Evolutionary conservation across 2,797 vertebrate species (phyloP).

Genomic region (Pithecia hirsuta): DNA sequence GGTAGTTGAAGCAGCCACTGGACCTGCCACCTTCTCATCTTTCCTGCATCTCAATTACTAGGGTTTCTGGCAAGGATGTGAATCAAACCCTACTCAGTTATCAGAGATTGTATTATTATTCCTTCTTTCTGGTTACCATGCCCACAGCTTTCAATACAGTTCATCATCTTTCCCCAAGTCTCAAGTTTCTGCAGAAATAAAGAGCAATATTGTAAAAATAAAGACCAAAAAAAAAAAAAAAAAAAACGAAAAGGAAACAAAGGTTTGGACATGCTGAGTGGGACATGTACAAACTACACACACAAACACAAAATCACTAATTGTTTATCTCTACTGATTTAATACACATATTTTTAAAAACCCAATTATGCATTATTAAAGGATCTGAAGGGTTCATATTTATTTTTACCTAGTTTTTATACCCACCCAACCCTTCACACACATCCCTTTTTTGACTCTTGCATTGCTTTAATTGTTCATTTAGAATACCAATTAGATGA

Average conservation of each 20-base stretch:
- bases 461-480: conserved; percentile 42
- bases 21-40: not conserved
- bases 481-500: conserved; percentile 62
- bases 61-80: not conserved
- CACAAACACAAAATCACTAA: not conserved
- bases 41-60: not conserved
- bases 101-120: not conserved
- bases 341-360: not conserved
- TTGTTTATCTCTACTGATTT: not conserved
- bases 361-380: not conserved
- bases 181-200: not conserved
- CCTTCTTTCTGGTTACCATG: not conserved
- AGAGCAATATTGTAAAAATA: not conserved
- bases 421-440: not conserved
- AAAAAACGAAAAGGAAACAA: not conserved
- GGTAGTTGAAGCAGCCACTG: not conserved
- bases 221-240: not conserved
- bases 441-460: not conserved
- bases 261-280: not conserved
- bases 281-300: not conserved
- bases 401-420: conserved; percentile 1
- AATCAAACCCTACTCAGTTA: not conserved
- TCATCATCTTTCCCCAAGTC: not conserved
- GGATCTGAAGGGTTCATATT: not conserved
- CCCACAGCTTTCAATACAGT: not conserved